A percentile compares a stretch with the other conserved stretches of the same genome.
Conservation (phyloP, 2,888 invertebrate genomes). For the Elgonia sp. region DNA sequence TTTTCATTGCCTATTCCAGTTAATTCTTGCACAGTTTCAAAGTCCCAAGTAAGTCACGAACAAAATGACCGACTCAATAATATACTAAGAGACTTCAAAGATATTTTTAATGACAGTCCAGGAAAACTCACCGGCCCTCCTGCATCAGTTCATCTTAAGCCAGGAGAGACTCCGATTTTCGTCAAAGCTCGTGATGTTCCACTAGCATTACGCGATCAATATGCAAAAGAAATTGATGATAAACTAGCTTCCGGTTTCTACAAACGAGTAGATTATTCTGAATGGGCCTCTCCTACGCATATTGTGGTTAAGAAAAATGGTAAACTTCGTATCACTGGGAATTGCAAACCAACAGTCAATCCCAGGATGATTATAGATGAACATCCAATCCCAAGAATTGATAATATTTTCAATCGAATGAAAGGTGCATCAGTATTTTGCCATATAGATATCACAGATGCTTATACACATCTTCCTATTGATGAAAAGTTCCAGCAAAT, state of each 20-base stretch:
- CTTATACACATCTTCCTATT: conserved; percentile 27
- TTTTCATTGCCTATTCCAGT: not conserved
- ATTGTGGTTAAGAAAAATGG: conserved; percentile 12
- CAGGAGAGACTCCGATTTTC: not conserved
- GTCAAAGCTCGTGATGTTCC: conserved; percentile 1
- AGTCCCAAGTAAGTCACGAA: not conserved
- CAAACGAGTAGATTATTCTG: not conserved
- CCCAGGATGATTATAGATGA: not conserved
- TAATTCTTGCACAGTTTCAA: no score
- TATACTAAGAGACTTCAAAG: not conserved
- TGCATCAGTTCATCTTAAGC: not conserved
- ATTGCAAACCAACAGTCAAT: not conserved
- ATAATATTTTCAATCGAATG: conserved; percentile 1
- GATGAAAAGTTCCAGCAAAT: conserved; percentile 27
- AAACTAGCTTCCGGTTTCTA: conserved; percentile 2
- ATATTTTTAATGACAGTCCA: conserved; percentile 33
- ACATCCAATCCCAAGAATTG: not conserved
- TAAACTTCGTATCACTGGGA: not conserved
- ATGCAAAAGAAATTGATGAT: conserved; percentile 4
- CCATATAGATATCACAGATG: conserved; percentile 4
- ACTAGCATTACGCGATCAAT: not conserved
- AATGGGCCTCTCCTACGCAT: conserved; percentile 19
- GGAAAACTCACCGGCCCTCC: conserved; percentile 30
- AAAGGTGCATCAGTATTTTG: not conserved
- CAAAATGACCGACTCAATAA: not conserved